These are phyloP conservation scores for Leptatherina wallacei DNA, from an alignment of 2,797 vertebrate genomes.

Conservation along the genomic window DNA sequence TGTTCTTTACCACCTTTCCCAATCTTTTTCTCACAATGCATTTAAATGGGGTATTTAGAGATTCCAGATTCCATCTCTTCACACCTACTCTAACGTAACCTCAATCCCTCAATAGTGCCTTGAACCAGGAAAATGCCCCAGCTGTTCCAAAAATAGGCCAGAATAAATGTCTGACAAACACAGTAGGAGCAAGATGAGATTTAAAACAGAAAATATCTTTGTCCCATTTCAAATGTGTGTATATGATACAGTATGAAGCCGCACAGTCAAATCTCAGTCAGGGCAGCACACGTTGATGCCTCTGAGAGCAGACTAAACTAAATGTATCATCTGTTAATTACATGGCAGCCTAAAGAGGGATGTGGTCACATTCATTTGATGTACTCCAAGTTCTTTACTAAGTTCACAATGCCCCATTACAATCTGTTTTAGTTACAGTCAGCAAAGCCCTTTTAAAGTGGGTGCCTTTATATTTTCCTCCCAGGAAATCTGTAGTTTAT, in stretches of 20 bases:
- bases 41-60: constrained; percentile 80
- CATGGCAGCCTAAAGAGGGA: constrained; percentile 33
- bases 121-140: constrained; percentile 54
- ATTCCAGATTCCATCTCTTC: constrained; percentile 56
- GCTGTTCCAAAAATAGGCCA: constrained; percentile 49
- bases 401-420: constrained; percentile 21
- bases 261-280: constrained; percentile 6
- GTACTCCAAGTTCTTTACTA: constrained; percentile 32
- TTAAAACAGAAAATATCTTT: constrained; percentile 38
- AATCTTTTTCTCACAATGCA: constrained; percentile 77
- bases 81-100: constrained; percentile 58
- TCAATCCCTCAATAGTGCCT: constrained; percentile 55
- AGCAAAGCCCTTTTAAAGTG: neutral
- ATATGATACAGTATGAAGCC: constrained; percentile 11
- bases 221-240: constrained; percentile 27
- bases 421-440: constrained; percentile 16
- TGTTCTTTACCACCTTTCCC: constrained; percentile 55
- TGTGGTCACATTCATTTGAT: constrained; percentile 30
- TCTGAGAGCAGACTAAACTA: constrained; percentile 31
- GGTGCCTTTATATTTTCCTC: neutral
- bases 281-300: constrained; percentile 25
- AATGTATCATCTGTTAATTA: constrained; percentile 55
- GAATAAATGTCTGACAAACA: constrained; percentile 49
- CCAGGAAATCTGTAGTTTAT: neutral
- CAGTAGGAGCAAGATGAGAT: constrained; percentile 19